Evolutionary conservation across 2,797 vertebrate species (phyloP).

Genomic region (Jordanella pulchra): DNA sequence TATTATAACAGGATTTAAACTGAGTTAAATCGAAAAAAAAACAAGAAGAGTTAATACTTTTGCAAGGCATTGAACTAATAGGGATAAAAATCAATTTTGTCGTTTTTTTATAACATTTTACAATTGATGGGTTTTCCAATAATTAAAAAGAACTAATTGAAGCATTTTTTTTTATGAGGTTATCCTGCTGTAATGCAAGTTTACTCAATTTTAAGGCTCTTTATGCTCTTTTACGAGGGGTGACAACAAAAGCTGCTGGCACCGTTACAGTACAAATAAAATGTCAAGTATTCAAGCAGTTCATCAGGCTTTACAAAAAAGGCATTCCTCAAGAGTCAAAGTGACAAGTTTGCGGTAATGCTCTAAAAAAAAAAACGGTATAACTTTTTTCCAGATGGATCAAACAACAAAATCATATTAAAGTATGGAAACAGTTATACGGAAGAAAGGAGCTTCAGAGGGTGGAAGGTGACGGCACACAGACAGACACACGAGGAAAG

Average conservation of each 20-base stretch:
- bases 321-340: slow-evolving; percentile 8
- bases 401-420: slow-evolving; percentile 68
- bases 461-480: slow-evolving; percentile 28
- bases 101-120: too few relatives aligned
- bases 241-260: background rate
- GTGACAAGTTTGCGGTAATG: slow-evolving; percentile 57
- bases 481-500: slow-evolving; percentile 43
- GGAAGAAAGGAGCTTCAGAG: slow-evolving; percentile 19
- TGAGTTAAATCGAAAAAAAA: too few relatives aligned
- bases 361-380: slow-evolving; percentile 66
- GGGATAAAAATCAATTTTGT: too few relatives aligned
- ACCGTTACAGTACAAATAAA: slow-evolving; percentile 56
- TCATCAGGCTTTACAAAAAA: slow-evolving; percentile 62
- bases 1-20: too few relatives aligned
- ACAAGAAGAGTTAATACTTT: too few relatives aligned
- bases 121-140: too few relatives aligned
- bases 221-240: background rate
- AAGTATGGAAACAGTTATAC: slow-evolving; percentile 64
- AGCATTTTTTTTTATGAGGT: background rate
- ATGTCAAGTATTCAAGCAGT: slow-evolving; percentile 63
- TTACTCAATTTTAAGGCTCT: background rate
- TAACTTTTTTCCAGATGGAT: slow-evolving; percentile 72
- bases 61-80: too few relatives aligned
- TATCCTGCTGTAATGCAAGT: background rate
- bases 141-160: too few relatives aligned